phyloP scores from a whole-genome alignment of 2,113 vertebrate genomes.

The Ondatra zibethicus region DNA sequence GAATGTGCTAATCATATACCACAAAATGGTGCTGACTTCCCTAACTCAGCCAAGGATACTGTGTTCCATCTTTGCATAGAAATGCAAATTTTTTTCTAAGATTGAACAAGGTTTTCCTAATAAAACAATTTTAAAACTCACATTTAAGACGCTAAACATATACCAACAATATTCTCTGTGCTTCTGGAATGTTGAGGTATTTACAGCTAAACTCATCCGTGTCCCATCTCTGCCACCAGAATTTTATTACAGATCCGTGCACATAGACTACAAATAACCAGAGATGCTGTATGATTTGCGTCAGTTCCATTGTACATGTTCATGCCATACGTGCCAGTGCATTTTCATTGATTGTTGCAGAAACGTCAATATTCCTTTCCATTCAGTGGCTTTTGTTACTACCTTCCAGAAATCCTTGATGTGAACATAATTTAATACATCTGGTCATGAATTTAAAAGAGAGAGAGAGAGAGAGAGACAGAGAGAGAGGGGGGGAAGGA shows the following conservation, averaged over 20 bases:
- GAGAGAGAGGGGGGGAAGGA: neutral
- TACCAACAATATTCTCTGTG: slow-evolving; percentile 47
- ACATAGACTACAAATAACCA: neutral
- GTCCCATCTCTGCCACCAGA: slow-evolving; percentile 33
- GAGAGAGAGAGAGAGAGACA: neutral
- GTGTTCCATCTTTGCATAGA: slow-evolving; percentile 57
- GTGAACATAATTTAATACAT: slow-evolving; percentile 17
- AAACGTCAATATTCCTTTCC: slow-evolving; percentile 37
- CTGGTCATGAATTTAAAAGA: neutral
- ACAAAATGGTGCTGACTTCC: slow-evolving; percentile 61
- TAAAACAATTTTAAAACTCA: slow-evolving; percentile 67
- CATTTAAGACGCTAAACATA: slow-evolving; percentile 6
- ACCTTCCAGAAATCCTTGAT: neutral
- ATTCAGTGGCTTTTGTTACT: neutral
- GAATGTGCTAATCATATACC: slow-evolving; percentile 74
- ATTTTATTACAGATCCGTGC: slow-evolving; percentile 9
- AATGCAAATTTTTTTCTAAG: slow-evolving; percentile 72
- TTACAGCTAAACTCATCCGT: slow-evolving; percentile 4
- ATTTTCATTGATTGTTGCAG: neutral
- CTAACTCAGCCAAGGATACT: slow-evolving; percentile 61
- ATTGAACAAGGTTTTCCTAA: slow-evolving; percentile 33
- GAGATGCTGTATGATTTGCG: neutral
- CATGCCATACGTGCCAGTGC: neutral
- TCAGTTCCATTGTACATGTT: neutral
- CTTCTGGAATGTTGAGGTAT: slow-evolving; percentile 50